Evolutionary conservation across 2,797 vertebrate species (phyloP).

Genomic region (Parauchenoglanis punctatus): DNA sequence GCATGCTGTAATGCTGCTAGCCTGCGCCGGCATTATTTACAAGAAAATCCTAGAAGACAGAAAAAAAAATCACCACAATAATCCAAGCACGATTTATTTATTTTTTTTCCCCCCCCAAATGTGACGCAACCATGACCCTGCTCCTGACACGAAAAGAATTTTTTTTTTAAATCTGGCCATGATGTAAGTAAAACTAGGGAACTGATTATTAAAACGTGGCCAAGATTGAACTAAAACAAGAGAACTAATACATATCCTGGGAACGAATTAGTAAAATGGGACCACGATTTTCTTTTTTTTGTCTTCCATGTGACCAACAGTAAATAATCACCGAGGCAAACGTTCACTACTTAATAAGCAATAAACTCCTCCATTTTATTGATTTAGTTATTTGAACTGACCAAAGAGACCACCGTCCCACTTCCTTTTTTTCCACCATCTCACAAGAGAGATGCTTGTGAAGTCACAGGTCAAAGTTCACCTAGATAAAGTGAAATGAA

Average conservation of each 20-base stretch:
- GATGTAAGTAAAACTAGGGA: no score
- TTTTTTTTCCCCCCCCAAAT: no score
- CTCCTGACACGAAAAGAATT: no score
- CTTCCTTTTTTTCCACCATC: neutral
- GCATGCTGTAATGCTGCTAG: neutral
- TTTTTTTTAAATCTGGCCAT: no score
- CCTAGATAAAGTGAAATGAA: neutral
- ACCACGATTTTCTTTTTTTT: neutral
- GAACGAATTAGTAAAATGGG: no score
- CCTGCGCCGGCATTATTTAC: neutral
- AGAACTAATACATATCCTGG: no score
- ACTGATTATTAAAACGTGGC: no score
- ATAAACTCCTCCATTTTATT: no score
- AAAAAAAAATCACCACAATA: neutral
- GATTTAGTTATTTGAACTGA: neutral
- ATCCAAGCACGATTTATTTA: neutral
- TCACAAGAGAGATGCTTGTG: neutral
- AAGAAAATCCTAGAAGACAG: neutral
- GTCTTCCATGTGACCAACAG: no score
- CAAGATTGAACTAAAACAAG: no score
- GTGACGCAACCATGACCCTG: no score
- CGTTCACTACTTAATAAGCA: neutral
- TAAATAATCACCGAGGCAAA: neutral
- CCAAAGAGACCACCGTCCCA: neutral
- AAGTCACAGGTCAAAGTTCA: neutral